Percentiles rank a stretch among this genome's conserved stretches.
Conservation (phyloP, 2,888 invertebrate genomes). For the Dilophus febrilis region DNA sequence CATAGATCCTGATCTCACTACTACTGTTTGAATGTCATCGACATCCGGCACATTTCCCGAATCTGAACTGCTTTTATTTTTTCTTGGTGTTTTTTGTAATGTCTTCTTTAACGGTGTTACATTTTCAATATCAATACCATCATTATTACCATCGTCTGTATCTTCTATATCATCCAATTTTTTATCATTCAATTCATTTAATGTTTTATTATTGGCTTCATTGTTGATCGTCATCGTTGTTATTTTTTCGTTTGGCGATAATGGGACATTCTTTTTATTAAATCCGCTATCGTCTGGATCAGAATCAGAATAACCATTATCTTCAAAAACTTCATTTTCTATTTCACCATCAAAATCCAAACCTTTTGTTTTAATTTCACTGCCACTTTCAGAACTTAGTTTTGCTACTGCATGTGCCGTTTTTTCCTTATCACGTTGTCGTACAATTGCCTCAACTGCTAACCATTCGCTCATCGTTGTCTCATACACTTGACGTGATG, state of each 20-base stretch:
- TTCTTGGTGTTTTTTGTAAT: slow-evolving; percentile 22
- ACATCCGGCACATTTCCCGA: slow-evolving; percentile 29
- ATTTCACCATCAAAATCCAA: slow-evolving; percentile 36
- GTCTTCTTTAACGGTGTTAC: slow-evolving; percentile 3
- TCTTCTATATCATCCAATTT: background rate
- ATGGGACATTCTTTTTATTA: slow-evolving; percentile 12
- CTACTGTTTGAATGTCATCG: slow-evolving; percentile 20
- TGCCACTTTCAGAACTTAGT: slow-evolving; percentile 58
- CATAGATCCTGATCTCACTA: no score
- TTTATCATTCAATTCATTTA: no score
- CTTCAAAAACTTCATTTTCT: slow-evolving; percentile 36
- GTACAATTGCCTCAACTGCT: slow-evolving; percentile 83
- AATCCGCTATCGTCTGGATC: slow-evolving; percentile 30
- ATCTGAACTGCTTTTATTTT: slow-evolving; percentile 29
- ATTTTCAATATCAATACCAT: slow-evolving; percentile 11
- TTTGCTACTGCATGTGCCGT: slow-evolving; percentile 74
- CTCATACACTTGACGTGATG: slow-evolving; percentile 63
- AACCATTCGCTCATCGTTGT: slow-evolving; percentile 91
- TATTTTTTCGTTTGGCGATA: no score
- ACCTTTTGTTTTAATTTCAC: slow-evolving; percentile 34
- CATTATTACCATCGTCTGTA: slow-evolving; percentile 1
- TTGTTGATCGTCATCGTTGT: no score
- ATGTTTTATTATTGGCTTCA: no score
- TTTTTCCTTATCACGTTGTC: slow-evolving; percentile 63
- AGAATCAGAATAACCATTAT: slow-evolving; percentile 35